These are phyloP conservation scores for Ceratotherium simum DNA, from an alignment of 2,113 vertebrate genomes.

Conservation along the genomic window DNA sequence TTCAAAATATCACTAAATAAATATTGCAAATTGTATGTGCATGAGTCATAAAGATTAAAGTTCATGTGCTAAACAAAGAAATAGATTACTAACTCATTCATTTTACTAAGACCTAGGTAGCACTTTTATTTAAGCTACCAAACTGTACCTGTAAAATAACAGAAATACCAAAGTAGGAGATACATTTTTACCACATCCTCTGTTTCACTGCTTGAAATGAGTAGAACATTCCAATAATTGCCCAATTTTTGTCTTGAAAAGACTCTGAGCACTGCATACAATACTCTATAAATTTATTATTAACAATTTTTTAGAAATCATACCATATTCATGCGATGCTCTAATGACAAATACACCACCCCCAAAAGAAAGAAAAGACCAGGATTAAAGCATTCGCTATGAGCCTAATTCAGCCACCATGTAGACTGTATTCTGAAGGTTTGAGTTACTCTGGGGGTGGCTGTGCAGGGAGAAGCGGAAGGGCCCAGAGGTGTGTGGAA, in stretches of 20 bases:
- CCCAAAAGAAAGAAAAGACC: not conserved
- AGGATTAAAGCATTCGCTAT: not conserved
- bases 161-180: not conserved
- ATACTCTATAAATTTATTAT: not conserved
- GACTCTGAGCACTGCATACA: not conserved
- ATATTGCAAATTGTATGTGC: constrained; percentile 58
- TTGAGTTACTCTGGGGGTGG: not conserved
- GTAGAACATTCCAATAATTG: not conserved
- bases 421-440: not conserved
- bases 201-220: constrained; percentile 7
- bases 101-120: not conserved
- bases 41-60: constrained; percentile 55
- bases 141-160: not conserved
- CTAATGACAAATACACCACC: not conserved
- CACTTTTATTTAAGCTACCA: constrained; percentile 39
- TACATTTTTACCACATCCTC: not conserved
- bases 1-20: constrained; percentile 69
- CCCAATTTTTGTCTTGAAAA: constrained; percentile 37
- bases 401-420: not conserved
- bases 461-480: not conserved
- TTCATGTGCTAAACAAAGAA: constrained; percentile 20
- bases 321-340: not conserved
- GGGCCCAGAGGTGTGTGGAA: not conserved
- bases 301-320: constrained; percentile 11
- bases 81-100: constrained; percentile 24